Base-by-base conservation (phyloP, 2,888 invertebrate genomes). In the Mactromeris polynyma region DNA sequence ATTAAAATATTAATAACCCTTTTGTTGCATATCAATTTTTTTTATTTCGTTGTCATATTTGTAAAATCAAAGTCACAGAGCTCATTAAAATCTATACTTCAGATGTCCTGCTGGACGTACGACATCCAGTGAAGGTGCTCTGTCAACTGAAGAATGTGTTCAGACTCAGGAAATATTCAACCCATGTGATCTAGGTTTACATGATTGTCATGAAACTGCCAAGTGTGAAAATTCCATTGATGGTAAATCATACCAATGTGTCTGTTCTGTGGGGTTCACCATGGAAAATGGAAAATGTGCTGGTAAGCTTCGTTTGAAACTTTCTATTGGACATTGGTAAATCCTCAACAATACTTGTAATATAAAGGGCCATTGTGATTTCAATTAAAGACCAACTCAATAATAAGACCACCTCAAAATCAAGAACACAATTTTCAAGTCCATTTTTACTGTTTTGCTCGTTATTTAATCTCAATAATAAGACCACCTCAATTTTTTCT, bases 61-160 rank as follows among this genome's bases (percentile, higher is more conserved):
- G n/a, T n/a, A n/a, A n/a, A n/a, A n/a, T n/a, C n/a, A n/a, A n/a
- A n/a, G n/a, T n/a, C n/a, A n/a, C n/a, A n/a, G n/a, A n/a, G n/a
- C n/a, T n/a, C n/a, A n/a, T 51, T 51, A 51, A 19, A 2, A 2
- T 80, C 9, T 46, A 31, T 19, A 46, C 36, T 81, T 19, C 80
- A 90, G 92, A 9, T 95, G 95, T 89, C 93, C 92, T 17, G 87
- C 82, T 36, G 93, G 94, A 14, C 87, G 90, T 58, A 95, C 94
- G 19, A 95, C 95, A 19, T 38, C 85, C 1, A 54, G 79, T 26
- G 78, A 90, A 31, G 95, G 95, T 9, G 86, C 93, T 9, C 84
- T 84, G 26, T 87, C 90, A 14, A 69, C 38, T 11, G 64, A 80
- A 0, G 91, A 92, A 40, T 95, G 95, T 89, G 11, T 83, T 11